These are phyloP conservation scores for Ceyx erithaca DNA, from an alignment of 2,797 vertebrate species.

Conservation along the genomic window DNA sequence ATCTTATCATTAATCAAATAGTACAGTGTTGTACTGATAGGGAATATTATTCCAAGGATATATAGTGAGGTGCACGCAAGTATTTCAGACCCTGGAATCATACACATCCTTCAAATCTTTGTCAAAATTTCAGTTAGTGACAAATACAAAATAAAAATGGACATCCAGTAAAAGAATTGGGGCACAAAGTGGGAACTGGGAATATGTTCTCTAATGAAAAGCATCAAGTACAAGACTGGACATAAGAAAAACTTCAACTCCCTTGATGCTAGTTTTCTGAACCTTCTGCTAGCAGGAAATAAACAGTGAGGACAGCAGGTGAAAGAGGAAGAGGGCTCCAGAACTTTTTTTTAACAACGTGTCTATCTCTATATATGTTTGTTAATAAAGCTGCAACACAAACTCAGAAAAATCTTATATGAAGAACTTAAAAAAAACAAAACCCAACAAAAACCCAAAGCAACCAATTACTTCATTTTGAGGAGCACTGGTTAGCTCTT, in stretches of 20 bases:
- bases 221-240: not conserved
- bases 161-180: not conserved
- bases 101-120: not conserved
- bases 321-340: not conserved
- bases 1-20: not conserved
- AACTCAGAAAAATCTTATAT: not conserved
- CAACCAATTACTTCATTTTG: not conserved
- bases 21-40: not conserved
- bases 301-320: fast-evolving
- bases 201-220: not conserved
- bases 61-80: not conserved
- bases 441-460: not conserved
- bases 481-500: not conserved
- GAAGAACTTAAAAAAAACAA: not conserved
- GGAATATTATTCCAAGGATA: not conserved
- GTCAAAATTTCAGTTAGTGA: not conserved
- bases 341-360: not conserved
- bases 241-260: not conserved
- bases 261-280: not conserved
- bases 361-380: fast-evolving
- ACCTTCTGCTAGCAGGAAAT: not conserved
- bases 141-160: not conserved
- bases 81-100: not conserved
- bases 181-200: not conserved
- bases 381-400: not conserved